phyloP scores from a whole-genome alignment of 2,113 vertebrate genomes.

The Siniperca knerii region DNA sequence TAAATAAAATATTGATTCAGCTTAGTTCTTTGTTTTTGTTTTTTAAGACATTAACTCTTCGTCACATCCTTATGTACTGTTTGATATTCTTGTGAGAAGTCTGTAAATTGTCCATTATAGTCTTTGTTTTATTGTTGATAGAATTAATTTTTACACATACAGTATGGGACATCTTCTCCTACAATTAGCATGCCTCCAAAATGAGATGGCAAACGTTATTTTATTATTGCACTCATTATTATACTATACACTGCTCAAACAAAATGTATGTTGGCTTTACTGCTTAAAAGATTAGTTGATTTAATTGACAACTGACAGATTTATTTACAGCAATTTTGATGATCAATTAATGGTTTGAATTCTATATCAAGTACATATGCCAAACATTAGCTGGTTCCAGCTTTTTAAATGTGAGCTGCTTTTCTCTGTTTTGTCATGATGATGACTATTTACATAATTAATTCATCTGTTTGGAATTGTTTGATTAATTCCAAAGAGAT shows the following conservation, averaged over 20 bases:
- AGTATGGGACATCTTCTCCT: background rate
- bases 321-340: background rate
- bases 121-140: background rate
- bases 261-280: background rate
- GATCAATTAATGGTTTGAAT: background rate
- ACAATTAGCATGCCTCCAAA: background rate
- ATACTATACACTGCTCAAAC: background rate
- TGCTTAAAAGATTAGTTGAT: background rate
- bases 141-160: background rate
- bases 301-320: background rate
- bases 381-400: background rate
- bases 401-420: background rate
- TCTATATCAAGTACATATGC: background rate
- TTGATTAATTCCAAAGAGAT: no score
- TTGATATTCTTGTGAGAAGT: background rate
- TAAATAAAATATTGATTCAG: constrained; percentile 34
- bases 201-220: background rate
- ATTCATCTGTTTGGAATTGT: no score
- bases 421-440: background rate
- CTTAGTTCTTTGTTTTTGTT: constrained; percentile 4
- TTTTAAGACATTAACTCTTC: background rate
- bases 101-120: background rate
- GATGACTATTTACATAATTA: no score
- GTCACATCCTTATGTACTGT: background rate
- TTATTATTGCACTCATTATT: background rate